Evolutionary conservation across 1,140 invertebrate species (phyloP).

Genomic region (Lepidurus apus): DNA sequence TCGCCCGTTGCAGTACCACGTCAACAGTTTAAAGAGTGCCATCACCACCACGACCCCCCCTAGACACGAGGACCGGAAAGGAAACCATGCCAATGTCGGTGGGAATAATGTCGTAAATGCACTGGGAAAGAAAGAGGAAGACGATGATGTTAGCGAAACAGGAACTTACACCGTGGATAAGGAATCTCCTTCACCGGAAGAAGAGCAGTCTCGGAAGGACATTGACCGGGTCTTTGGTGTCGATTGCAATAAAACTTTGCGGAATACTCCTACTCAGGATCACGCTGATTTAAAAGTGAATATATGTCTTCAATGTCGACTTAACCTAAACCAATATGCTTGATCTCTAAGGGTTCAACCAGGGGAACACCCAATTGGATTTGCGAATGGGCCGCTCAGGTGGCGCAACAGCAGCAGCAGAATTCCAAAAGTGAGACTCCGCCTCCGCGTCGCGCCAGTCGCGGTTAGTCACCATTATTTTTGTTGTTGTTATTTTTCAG

Average conservation of each 20-base stretch:
- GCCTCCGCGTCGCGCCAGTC: slow-evolving; percentile 11
- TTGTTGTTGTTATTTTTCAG: background rate
- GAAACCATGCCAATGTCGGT: slow-evolving; percentile 24
- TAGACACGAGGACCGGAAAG: slow-evolving; percentile 28
- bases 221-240: slow-evolving; percentile 72
- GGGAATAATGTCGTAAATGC: slow-evolving; percentile 35
- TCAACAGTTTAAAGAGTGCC: slow-evolving; percentile 20
- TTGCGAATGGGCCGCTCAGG: slow-evolving; percentile 53
- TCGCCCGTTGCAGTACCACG: slow-evolving; percentile 26
- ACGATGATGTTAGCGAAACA: slow-evolving; percentile 67
- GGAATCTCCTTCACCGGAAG: slow-evolving; percentile 68
- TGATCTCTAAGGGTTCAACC: background rate
- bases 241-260: slow-evolving; percentile 41
- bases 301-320: background rate
- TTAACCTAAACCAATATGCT: background rate
- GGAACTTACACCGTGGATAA: slow-evolving; percentile 84
- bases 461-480: background rate
- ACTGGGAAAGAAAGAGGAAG: slow-evolving; percentile 41
- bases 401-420: slow-evolving; percentile 42
- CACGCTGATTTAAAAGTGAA: slow-evolving; percentile 35
- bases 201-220: slow-evolving; percentile 75
- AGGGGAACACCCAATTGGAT: slow-evolving; percentile 49
- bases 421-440: slow-evolving; percentile 7
- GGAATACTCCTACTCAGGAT: slow-evolving; percentile 34
- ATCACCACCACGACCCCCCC: slow-evolving; percentile 24